Evolutionary conservation across 2,797 vertebrate genomes (phyloP).

Genomic region (Crenuchus spilurus): DNA sequence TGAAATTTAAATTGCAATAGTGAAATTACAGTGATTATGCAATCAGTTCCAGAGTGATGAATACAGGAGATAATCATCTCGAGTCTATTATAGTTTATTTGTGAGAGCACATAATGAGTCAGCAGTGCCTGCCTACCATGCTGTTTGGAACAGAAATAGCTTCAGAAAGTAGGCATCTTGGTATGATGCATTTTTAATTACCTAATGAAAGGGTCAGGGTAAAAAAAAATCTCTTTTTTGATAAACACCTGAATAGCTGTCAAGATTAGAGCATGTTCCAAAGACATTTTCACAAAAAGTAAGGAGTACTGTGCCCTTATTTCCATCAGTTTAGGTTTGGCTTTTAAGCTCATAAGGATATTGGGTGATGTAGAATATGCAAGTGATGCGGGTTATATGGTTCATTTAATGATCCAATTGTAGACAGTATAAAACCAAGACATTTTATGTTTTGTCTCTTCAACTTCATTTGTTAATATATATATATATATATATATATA

Average conservation of each 20-base stretch:
- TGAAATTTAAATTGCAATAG: constrained; percentile 10
- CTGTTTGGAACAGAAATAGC: background rate
- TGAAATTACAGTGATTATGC: constrained; percentile 27
- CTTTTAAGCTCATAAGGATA: too few species aligned
- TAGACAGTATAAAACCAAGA: too few species aligned
- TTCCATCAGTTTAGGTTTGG: too few species aligned
- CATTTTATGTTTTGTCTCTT: too few species aligned
- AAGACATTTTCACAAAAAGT: background rate
- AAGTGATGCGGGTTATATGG: too few species aligned
- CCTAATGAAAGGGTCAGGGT: background rate
- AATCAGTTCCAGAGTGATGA: constrained; percentile 13
- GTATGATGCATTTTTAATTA: background rate
- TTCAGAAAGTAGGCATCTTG: background rate
- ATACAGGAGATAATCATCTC: constrained; percentile 10
- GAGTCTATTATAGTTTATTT: constrained; percentile 9
- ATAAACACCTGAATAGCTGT: too few species aligned
- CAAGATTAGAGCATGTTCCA: too few species aligned
- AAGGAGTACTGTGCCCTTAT: background rate
- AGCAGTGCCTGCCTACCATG: background rate
- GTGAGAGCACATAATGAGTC: constrained; percentile 12
- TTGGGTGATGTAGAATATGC: too few species aligned
- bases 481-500: too few species aligned
- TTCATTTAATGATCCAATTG: too few species aligned
- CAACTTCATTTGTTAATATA: too few species aligned
- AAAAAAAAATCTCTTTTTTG: too few species aligned